phyloP scores from a whole-genome alignment of 2,888 invertebrate species.

The Suillia variegata region DNA sequence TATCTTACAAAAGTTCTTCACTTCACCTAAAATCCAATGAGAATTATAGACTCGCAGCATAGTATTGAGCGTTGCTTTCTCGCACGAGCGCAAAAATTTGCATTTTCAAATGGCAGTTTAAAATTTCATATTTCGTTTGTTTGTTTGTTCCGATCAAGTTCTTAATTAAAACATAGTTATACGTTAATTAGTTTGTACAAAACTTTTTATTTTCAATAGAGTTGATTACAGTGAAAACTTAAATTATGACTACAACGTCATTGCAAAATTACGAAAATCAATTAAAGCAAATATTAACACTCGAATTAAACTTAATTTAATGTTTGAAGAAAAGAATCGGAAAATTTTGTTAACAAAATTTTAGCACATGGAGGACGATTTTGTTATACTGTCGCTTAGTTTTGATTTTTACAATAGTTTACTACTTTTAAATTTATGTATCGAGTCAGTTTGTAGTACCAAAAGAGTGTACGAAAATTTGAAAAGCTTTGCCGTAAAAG shows the following conservation, averaged over 20 bases:
- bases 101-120: neutral
- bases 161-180: neutral
- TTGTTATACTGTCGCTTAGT: conserved; percentile 8
- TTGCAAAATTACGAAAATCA: too few species aligned
- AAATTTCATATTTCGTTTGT: neutral
- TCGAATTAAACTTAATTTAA: neutral
- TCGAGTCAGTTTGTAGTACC: neutral
- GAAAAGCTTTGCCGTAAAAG: neutral
- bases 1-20: too few species aligned
- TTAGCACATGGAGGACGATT: conserved; percentile 58
- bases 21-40: too few species aligned
- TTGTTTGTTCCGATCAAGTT: too few species aligned
- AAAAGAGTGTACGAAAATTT: neutral
- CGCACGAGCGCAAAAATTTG: too few species aligned
- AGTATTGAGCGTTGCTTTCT: too few species aligned
- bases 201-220: conserved; percentile 9
- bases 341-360: conserved; percentile 28
- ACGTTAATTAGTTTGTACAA: neutral
- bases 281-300: neutral
- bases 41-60: too few species aligned
- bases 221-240: conserved; percentile 20
- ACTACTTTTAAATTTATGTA: too few species aligned
- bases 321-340: conserved; percentile 10
- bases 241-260: conserved; percentile 57
- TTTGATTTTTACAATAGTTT: neutral